Conservation (phyloP, 2,113 vertebrate genomes). For the Chiloscyllium plagiosum region DNA sequence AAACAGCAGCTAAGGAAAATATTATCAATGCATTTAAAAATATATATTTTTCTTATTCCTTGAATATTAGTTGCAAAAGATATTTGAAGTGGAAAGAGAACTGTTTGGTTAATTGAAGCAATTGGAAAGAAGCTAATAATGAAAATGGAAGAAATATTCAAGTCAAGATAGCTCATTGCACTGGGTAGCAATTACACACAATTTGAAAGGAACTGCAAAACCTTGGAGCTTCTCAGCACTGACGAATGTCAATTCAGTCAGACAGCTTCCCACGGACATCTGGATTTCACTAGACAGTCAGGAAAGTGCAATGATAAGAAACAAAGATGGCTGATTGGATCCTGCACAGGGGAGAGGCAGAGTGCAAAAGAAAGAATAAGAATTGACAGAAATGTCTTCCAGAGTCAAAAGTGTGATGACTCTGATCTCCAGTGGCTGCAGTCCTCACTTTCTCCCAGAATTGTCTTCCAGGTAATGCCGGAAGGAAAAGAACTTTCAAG, state of each 20-base stretch:
- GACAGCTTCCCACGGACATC: background rate
- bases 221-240: background rate
- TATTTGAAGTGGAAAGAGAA: background rate
- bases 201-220: background rate
- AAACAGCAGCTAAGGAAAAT: background rate
- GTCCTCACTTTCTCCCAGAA: background rate
- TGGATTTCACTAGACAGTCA: background rate
- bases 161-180: background rate
- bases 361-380: background rate
- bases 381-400: background rate
- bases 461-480: background rate
- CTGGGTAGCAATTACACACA: background rate
- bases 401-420: background rate
- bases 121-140: background rate
- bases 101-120: background rate
- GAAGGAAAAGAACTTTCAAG: background rate
- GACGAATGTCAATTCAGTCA: background rate
- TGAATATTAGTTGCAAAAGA: background rate
- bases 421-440: no score
- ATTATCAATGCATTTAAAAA: background rate
- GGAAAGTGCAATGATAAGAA: conserved; percentile 1
- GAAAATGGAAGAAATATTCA: background rate
- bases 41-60: background rate
- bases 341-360: background rate
- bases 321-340: background rate